Conservation (phyloP, 2,113 vertebrate genomes). For the Alces alces region DNA sequence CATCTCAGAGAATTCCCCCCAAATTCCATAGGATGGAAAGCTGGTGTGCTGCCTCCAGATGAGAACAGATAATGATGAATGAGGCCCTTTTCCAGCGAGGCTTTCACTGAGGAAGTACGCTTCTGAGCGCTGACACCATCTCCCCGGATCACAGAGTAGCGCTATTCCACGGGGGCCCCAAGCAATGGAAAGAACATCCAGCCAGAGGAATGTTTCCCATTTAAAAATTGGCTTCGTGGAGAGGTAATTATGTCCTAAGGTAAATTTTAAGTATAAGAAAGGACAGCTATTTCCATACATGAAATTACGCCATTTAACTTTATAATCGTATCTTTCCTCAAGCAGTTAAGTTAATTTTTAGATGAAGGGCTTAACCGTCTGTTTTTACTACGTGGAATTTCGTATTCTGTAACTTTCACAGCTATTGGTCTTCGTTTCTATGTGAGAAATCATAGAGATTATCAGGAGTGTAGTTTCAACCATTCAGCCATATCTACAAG, state of each 20-base stretch:
- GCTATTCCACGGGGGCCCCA: slow-evolving; percentile 16
- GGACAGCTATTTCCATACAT: slow-evolving; percentile 46
- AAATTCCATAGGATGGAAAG: not conserved
- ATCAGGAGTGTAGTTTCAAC: not conserved
- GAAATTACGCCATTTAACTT: slow-evolving; percentile 48
- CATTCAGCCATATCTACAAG: not conserved
- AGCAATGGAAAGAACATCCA: slow-evolving; percentile 53
- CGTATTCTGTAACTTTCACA: not conserved
- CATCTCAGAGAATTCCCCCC: not conserved
- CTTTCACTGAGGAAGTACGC: slow-evolving; percentile 7
- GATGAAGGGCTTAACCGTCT: slow-evolving; percentile 29
- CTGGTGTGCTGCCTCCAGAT: not conserved
- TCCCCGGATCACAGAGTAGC: slow-evolving; percentile 16
- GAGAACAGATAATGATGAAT: slow-evolving; percentile 13
- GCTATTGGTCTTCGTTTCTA: not conserved
- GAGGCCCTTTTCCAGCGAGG: not conserved
- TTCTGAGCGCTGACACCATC: not conserved
- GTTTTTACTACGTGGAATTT: not conserved
- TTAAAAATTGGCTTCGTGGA: slow-evolving; percentile 68
- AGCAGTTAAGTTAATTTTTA: slow-evolving; percentile 49
- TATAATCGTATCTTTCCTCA: slow-evolving; percentile 34
- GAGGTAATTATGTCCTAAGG: slow-evolving; percentile 53
- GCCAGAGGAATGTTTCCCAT: slow-evolving; percentile 66
- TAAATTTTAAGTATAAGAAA: slow-evolving; percentile 56
- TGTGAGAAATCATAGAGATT: not conserved